Evolutionary conservation across 2,888 invertebrate species (phyloP), one percentile per base, ranked within the genome.

Genomic region (Pyrochroa serraticornis): DNA sequence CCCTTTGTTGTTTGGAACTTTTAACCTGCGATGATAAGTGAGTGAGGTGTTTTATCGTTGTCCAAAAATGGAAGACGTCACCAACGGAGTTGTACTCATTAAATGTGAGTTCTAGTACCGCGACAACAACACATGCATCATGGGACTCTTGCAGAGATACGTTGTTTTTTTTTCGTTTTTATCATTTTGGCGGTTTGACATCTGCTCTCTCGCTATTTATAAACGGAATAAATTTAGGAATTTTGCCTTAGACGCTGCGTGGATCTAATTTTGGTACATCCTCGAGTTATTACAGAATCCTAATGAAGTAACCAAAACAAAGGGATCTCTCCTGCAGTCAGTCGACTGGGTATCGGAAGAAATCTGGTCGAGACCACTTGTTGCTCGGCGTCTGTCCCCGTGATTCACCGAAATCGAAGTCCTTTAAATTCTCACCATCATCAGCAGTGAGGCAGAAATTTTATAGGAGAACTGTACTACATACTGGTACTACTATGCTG

Each of bases 21-120:
- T 60, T 52, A 55, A 63, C 58, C 58, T 60, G 32, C 49, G 45
- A 52, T 60, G 58, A 59, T 58, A 45, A 54, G 47, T 51, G 53
- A 45, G 80, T 81, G 81, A 81, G 22, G 22, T 22, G 22, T 22
- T 3, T n/a, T n/a, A n/a, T n/a, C 22, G 3, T 5, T 5, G 22
- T 5, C 22, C 22, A 22, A 82, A 81, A 79, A 87, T 87, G 85
- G 87, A 87, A 78, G 86, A 87, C 77, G 84, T 84, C 80, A 85
- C 85, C 78, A 87, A 87, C 81, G 87, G 87, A 72, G 87, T 88
- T 76, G 86, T 88, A 71, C 85, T 88, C 79, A 88, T 88, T 76
- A 88, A 88, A 83, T 88, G 88, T 88, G 83, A 87, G 88, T 86
- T 35, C 6, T n/a, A 3, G 36, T n/a, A 50, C 14, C 35, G 14